These are phyloP conservation scores for Emydocephalus ijimae DNA, from an alignment of 2,113 vertebrate genomes.

Conservation along the genomic window DNA sequence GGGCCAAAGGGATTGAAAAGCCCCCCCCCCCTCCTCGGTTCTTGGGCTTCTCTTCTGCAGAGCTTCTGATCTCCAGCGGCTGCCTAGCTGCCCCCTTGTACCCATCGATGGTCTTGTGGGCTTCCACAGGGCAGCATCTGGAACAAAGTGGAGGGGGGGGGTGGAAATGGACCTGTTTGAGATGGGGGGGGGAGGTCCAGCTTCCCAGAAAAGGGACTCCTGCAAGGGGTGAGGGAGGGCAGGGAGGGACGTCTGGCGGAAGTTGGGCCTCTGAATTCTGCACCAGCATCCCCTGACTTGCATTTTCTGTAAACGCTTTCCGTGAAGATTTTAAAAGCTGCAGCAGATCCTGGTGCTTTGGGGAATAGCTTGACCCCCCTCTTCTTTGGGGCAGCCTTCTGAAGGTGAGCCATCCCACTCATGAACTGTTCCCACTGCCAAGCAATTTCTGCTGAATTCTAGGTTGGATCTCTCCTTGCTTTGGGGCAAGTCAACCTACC, in stretches of 20 bases:
- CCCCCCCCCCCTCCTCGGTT: neutral
- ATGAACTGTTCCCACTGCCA: too few species aligned
- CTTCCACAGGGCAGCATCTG: neutral
- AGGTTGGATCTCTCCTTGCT: too few species aligned
- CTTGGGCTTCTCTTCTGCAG: neutral
- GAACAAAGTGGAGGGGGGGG: neutral
- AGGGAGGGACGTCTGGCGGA: neutral
- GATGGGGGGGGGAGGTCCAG: neutral
- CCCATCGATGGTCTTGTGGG: neutral
- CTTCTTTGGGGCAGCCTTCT: too few species aligned
- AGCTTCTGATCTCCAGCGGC: too few species aligned
- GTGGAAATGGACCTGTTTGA: neutral
- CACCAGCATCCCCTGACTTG: neutral
- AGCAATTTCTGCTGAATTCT: too few species aligned
- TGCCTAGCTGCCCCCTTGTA: neutral
- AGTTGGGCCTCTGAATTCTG: neutral
- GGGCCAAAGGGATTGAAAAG: neutral
- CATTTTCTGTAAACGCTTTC: neutral
- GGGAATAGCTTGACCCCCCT: too few species aligned
- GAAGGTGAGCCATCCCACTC: too few species aligned
- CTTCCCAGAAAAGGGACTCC: neutral
- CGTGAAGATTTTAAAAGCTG: neutral
- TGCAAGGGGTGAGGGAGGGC: neutral
- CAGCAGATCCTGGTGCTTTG: neutral
- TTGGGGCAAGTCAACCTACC: too few species aligned